These are phyloP conservation scores for Meriones psammophilus DNA, from an alignment of 2,797 vertebrate genomes.

Conservation along the genomic window DNA sequence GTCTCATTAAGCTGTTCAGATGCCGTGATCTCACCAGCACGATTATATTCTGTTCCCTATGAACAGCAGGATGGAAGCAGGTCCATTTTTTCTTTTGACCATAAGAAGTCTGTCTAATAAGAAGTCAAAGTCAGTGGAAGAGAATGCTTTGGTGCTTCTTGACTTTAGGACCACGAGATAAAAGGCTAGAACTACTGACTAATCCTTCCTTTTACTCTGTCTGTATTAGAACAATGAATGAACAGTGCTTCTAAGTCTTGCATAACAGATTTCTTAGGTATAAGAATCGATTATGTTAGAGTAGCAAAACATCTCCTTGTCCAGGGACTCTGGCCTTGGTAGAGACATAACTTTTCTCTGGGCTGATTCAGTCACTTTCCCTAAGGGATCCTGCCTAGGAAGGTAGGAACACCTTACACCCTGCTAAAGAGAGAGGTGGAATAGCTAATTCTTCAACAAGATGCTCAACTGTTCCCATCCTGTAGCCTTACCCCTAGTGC, in stretches of 20 bases:
- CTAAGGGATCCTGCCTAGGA: background rate
- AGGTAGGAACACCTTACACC: too few relatives aligned
- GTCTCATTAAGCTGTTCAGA: background rate
- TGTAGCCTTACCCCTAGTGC: background rate
- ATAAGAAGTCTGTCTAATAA: background rate
- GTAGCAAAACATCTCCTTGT: background rate
- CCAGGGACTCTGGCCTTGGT: too few relatives aligned
- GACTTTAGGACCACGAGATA: background rate
- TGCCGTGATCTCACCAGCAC: background rate
- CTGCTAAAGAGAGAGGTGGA: too few relatives aligned
- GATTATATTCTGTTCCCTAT: background rate
- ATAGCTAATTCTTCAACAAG: background rate
- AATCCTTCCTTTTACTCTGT: background rate
- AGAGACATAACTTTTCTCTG: background rate
- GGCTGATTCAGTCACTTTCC: background rate
- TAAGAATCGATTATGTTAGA: background rate
- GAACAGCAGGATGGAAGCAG: background rate
- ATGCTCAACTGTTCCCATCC: background rate
- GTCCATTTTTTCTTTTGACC: background rate
- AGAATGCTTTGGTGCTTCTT: background rate
- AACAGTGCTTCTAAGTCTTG: background rate
- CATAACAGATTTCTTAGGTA: background rate
- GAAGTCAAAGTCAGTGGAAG: background rate
- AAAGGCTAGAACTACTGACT: background rate
- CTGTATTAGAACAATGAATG: background rate